phyloP scores from a whole-genome alignment of 1,140 invertebrate species.

The Papilio glaucus region DNA sequence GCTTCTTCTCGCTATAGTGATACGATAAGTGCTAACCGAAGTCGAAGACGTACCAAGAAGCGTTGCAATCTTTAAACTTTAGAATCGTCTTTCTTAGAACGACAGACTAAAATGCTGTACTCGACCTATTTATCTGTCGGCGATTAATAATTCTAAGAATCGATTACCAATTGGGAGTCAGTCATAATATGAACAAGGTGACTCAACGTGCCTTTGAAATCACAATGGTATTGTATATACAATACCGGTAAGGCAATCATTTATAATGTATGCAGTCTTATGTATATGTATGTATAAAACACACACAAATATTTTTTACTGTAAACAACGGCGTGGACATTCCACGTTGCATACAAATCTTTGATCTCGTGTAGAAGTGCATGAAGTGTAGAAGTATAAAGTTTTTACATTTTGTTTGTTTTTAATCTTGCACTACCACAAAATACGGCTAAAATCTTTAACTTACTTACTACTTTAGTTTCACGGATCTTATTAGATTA shows the following conservation, averaged over 20 bases:
- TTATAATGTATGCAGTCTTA: slow-evolving; percentile 2
- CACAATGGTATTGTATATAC: slow-evolving; percentile 25
- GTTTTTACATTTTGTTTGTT: background rate
- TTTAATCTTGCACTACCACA: background rate
- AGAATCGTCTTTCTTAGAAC: background rate
- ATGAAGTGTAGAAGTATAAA: no score
- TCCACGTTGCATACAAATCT: slow-evolving; percentile 2
- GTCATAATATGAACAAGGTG: slow-evolving; percentile 1
- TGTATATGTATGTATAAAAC: background rate
- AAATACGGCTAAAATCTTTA: no score
- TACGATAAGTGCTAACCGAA: background rate
- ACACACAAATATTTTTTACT: slow-evolving; percentile 1
- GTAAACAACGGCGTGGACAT: slow-evolving; percentile 9
- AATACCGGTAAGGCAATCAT: background rate
- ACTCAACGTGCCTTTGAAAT: slow-evolving; percentile 10
- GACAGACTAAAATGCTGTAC: background rate
- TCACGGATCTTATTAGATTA: no score
- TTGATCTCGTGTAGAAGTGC: background rate
- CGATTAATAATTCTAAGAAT: slow-evolving; percentile 4
- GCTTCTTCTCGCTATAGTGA: no score
- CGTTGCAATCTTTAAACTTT: no score
- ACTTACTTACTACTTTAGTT: no score
- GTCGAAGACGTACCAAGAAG: no score
- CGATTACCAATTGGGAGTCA: background rate
- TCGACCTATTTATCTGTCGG: background rate